Evolutionary conservation across 2,888 invertebrate species (phyloP), one percentile per base, ranked within the genome.

Genomic region (Oeneis ivallda): DNA sequence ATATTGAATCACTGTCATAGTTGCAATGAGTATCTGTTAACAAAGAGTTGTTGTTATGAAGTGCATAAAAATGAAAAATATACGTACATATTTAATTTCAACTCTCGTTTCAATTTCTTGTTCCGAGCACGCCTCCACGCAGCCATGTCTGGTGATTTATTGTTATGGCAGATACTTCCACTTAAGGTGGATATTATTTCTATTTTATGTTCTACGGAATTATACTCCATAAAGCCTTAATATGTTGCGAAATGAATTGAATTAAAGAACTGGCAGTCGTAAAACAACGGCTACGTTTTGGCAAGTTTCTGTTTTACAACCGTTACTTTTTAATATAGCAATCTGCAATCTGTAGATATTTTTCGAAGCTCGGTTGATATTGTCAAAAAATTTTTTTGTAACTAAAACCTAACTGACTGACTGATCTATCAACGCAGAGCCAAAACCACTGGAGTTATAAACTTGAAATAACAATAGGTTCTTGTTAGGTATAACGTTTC

Each of bases 71-170:
- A 71, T 80, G 81, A 84, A 86, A 89, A 90, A 90, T 88, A 89
- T 91, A 91, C 90, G 89, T 91, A 91, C 89, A 89, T 88, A 90
- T 91, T 90, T 89, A 89, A 89, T 89, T 91, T 88, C 74, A 80
- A 66, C 69, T 80, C 76, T 80, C 62, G 81, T 80, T 87, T 77
- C 75, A 43, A 75, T 79, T 75, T 57, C 32, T 43, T 26, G 37
- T 17, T 13, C 47, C 37, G 2, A 37, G 39, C 15, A 34, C 41
- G 32, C 45, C 34, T 45, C 32, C 1, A 5, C 17, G 47, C 15
- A 2, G 58, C 60, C 59, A 60, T 13, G 19, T 50, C 49, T 60
- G 49, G 13, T 39, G 50, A 47, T 50, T 60, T 60, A 50, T 50
- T 50, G 2, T 50, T 37, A 39, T 10, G 1, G 39, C 39, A 6